phyloP scores from a whole-genome alignment of 2,888 invertebrate genomes.

The Fragum whitleyi region DNA sequence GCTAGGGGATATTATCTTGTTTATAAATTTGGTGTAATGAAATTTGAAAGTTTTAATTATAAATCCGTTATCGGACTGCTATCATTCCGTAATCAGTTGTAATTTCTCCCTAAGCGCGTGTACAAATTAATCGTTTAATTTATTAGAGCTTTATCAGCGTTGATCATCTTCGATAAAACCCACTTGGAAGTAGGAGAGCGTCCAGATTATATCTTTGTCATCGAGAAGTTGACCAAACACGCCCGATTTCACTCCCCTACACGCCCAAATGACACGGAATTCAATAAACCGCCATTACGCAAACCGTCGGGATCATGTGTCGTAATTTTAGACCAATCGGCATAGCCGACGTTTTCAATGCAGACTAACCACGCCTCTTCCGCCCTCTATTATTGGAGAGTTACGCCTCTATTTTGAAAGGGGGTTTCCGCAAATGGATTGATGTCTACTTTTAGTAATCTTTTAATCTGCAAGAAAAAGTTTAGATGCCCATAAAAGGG shows the following conservation, averaged over 20 bases:
- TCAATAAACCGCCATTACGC: conserved; percentile 41
- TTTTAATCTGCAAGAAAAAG: conserved; percentile 31
- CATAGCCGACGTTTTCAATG: conserved; percentile 48
- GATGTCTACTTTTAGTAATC: conserved; percentile 34
- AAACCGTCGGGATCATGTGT: conserved; percentile 34
- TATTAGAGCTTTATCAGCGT: conserved; percentile 20
- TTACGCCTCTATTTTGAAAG: conserved; percentile 47
- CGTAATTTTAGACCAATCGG: conserved; percentile 62
- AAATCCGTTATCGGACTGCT: conserved; percentile 11
- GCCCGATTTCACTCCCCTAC: conserved; percentile 45
- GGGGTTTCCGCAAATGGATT: conserved; percentile 26
- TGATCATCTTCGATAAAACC: conserved; percentile 28
- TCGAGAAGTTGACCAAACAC: conserved; percentile 38
- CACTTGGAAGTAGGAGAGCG: conserved; percentile 1
- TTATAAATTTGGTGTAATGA: conserved; percentile 9
- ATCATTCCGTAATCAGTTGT: conserved; percentile 6
- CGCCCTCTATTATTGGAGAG: conserved; percentile 61
- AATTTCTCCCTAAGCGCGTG: conserved; percentile 19
- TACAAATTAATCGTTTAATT: conserved; percentile 32
- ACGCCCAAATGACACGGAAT: conserved; percentile 49
- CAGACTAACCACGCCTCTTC: conserved; percentile 41
- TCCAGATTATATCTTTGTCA: conserved; percentile 52
- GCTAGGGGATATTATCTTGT: not conserved
- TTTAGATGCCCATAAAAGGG: conserved; percentile 26
- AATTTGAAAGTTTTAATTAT: conserved; percentile 24